Base-by-base conservation (phyloP, 2,797 vertebrate genomes). In the Sebastes vulpes region DNA sequence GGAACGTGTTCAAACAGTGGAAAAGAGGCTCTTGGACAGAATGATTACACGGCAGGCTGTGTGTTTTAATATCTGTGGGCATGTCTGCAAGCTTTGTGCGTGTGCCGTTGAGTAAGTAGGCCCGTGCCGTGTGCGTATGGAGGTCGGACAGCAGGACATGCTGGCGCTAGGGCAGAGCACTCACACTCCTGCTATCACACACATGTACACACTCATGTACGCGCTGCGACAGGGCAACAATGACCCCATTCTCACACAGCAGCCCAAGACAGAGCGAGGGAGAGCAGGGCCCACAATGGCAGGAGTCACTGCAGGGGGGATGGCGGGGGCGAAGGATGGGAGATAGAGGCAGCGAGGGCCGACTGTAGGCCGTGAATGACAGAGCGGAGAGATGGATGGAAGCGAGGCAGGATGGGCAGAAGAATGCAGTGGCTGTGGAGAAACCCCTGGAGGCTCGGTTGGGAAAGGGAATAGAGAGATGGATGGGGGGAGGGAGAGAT, bases 201-300 rank as follows among this genome's bases (percentile, higher is more conserved):
- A 61, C 64, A 56, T 35, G 77, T 73, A 73, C 74, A 58, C 58
- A 65, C 80, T 69, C 72, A 70, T 67, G 58, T 70, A 75, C 84
- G 79, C 65, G 64, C 83, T 72, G 81, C 84, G 90, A 82, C 70
- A 73, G 72, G 75, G 82, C 93, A 95, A 96, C 95, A 96, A 96
- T 95, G 95, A 93, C 91, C 93, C 91, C 92, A 96, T 96, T 96
- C 94, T 96, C 85, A 87, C 91, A 94, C 83, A 89, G 83, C 88
- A 93, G 89, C 89, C 83, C 77, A 91, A 94, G 94, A 95, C 92
- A 89, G 92, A 91, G 91, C 61, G 60, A 92, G 89, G 89, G 90
- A 91, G 90, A 89, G 91, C 85, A 61, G 72, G 75, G 69, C 87
- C 85, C 81, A 94, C 94, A 95, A 95, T 94, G 92, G 91, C 93